These are phyloP conservation scores for Lepidurus arcticus DNA, from an alignment of 1,140 invertebrate species.

Conservation along the genomic window DNA sequence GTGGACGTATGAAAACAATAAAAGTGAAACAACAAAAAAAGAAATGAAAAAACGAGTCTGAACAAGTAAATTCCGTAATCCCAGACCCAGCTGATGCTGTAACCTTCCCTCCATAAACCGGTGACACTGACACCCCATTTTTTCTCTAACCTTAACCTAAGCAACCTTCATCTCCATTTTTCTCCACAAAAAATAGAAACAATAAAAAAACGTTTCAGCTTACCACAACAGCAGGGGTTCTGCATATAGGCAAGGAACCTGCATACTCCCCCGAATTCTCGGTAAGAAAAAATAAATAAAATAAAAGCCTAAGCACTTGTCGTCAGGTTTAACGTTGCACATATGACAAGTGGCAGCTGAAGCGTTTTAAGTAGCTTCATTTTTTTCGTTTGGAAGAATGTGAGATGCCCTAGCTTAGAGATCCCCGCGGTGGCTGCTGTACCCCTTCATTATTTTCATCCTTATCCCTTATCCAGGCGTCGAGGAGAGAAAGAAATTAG, in stretches of 20 bases:
- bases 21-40: background rate
- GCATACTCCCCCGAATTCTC: background rate
- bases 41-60: background rate
- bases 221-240: conserved; percentile 2
- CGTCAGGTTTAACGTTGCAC: conserved; percentile 18
- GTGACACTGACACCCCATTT: conserved; percentile 14
- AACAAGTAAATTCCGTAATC: background rate
- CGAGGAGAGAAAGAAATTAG: conserved; percentile 3
- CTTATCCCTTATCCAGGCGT: background rate
- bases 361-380: background rate
- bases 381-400: background rate
- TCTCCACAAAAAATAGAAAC: background rate
- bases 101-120: background rate
- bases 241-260: background rate
- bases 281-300: background rate
- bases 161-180: background rate
- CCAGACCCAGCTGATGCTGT: conserved; percentile 12
- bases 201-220: conserved; percentile 11
- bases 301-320: conserved; percentile 16
- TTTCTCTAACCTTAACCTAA: conserved; percentile 11
- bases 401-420: conserved; percentile 1
- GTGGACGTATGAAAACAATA: background rate
- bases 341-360: conserved; percentile 19
- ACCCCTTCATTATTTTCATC: background rate
- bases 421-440: background rate